These are phyloP conservation scores for Chinchilla lanigera DNA, from an alignment of 2,113 vertebrate species.

Conservation along the genomic window DNA sequence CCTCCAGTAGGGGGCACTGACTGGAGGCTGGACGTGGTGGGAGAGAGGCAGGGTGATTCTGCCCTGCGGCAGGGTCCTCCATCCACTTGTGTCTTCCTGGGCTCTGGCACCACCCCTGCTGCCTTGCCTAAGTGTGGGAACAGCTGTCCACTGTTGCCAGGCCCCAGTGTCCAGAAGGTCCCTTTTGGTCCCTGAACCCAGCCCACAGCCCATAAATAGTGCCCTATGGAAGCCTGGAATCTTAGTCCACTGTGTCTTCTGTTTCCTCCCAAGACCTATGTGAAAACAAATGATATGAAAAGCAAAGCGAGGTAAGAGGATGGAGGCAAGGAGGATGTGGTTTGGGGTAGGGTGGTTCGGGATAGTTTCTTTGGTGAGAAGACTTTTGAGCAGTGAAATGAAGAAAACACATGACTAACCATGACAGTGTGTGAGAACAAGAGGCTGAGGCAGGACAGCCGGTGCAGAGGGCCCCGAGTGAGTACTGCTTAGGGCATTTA, in stretches of 20 bases:
- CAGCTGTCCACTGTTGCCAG: background rate
- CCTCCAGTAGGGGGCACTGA: background rate
- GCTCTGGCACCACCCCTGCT: too few relatives aligned
- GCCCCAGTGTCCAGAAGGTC: background rate
- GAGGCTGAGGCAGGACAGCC: too few relatives aligned
- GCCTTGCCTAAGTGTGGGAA: background rate
- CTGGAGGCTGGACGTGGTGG: fast-evolving
- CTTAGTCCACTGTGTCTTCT: background rate
- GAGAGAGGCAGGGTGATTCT: background rate
- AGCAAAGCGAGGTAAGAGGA: background rate
- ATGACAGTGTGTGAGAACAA: background rate
- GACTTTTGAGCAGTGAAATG: background rate
- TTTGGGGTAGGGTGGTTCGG: background rate
- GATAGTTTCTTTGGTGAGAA: background rate
- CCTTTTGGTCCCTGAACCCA: background rate
- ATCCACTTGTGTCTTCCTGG: background rate
- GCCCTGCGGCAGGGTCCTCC: background rate
- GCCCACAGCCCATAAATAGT: too few relatives aligned
- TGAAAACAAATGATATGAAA: background rate
- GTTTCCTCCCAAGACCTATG: background rate
- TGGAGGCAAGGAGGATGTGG: background rate
- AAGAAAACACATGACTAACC: background rate
- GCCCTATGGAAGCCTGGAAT: background rate
- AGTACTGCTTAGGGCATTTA: background rate
- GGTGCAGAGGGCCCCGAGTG: background rate